These are phyloP conservation scores for Paracyclopina nana DNA, from an alignment of 1,140 invertebrate species.

Conservation along the genomic window DNA sequence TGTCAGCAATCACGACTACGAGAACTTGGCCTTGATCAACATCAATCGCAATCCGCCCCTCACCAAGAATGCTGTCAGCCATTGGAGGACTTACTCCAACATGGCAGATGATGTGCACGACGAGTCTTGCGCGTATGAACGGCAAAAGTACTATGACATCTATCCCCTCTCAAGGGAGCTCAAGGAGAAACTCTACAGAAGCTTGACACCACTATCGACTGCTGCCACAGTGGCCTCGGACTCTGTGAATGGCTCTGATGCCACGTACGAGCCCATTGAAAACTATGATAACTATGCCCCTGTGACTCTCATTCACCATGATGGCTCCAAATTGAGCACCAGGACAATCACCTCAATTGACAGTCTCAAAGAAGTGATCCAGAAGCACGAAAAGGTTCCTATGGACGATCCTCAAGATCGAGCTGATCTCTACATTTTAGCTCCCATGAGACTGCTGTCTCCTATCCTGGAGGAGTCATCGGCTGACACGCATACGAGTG, in stretches of 20 bases:
- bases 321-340: slow-evolving; percentile 1
- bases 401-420: slow-evolving; percentile 14
- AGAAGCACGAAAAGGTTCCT: slow-evolving; percentile 7
- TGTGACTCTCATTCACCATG: slow-evolving; percentile 16
- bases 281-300: slow-evolving; percentile 1
- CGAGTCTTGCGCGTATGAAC: slow-evolving; percentile 36
- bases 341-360: background rate
- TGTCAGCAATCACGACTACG: slow-evolving; percentile 37
- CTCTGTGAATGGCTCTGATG: background rate
- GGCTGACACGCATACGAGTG: background rate
- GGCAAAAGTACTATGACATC: slow-evolving; percentile 19
- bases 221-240: slow-evolving; percentile 3
- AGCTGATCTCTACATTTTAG: slow-evolving; percentile 12
- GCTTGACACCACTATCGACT: slow-evolving; percentile 1
- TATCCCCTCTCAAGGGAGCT: slow-evolving; percentile 9
- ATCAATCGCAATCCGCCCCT: slow-evolving; percentile 41
- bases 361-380: slow-evolving; percentile 5
- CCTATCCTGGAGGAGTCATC: slow-evolving; percentile 15
- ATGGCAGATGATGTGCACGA: slow-evolving; percentile 42
- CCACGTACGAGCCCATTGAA: slow-evolving; percentile 16
- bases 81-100: slow-evolving; percentile 37
- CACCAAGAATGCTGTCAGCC: slow-evolving; percentile 33
- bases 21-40: slow-evolving; percentile 42
- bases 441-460: slow-evolving; percentile 12
- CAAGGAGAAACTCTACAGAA: slow-evolving; percentile 7